These are phyloP conservation scores for Camponotus vicinus DNA, from an alignment of 1,140 invertebrate species.

Conservation along the genomic window DNA sequence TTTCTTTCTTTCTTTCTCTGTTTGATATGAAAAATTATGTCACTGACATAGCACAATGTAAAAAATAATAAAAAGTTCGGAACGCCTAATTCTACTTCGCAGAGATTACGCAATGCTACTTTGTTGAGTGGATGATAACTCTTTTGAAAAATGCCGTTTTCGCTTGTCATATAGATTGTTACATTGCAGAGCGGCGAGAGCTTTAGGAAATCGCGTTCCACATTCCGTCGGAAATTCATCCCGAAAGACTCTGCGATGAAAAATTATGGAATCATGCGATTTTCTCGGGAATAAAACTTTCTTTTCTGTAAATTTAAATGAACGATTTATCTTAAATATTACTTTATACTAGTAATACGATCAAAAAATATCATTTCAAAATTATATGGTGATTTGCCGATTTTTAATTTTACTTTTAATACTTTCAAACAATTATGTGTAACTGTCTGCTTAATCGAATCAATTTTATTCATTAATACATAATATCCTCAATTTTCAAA, in stretches of 20 bases:
- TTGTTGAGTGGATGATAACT: slow-evolving; percentile 33
- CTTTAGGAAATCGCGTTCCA: slow-evolving; percentile 52
- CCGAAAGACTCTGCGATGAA: slow-evolving; percentile 23
- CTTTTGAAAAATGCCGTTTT: slow-evolving; percentile 41
- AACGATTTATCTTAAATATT: slow-evolving; percentile 18
- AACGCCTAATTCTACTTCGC: slow-evolving; percentile 31
- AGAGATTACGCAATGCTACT: slow-evolving; percentile 35
- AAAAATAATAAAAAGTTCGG: slow-evolving; percentile 4
- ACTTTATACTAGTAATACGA: neutral
- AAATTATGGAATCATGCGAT: slow-evolving; percentile 40
- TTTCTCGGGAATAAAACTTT: slow-evolving; percentile 10
- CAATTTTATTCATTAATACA: neutral
- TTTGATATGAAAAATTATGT: neutral
- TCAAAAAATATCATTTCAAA: neutral
- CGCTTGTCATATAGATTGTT: slow-evolving; percentile 46
- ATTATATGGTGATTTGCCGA: neutral
- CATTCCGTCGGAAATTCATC: slow-evolving; percentile 48
- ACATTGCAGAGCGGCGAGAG: slow-evolving; percentile 6
- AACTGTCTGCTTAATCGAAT: neutral
- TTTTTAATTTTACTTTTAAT: slow-evolving; percentile 16
- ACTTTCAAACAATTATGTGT: neutral
- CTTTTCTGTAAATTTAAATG: slow-evolving; percentile 33
- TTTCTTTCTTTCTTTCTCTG: too few relatives aligned
- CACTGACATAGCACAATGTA: neutral
- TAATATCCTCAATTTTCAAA: neutral